Conservation (phyloP, 1,140 invertebrate genomes). For the Telenomus remus region DNA sequence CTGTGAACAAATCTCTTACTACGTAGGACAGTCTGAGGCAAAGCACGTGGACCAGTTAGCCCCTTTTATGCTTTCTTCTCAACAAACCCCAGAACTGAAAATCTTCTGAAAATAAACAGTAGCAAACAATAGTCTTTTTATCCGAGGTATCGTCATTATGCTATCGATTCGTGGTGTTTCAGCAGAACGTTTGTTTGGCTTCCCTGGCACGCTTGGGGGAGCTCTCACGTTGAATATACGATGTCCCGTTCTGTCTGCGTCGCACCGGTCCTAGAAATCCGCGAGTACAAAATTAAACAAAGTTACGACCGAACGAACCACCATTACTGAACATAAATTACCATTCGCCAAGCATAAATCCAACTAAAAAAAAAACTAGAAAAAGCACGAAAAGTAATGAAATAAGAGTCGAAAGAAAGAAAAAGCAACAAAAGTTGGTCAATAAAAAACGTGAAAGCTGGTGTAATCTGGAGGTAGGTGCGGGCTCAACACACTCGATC, state of each 20-base stretch:
- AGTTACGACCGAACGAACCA: constrained; percentile 1
- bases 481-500: constrained; percentile 20
- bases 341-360: neutral
- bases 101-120: too few relatives aligned
- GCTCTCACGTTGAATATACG: constrained; percentile 67
- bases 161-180: constrained; percentile 72
- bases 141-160: constrained; percentile 48
- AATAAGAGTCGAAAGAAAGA: neutral
- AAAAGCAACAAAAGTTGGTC: neutral
- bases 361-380: neutral
- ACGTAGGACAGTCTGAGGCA: too few relatives aligned
- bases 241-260: constrained; percentile 64
- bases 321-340: constrained; percentile 15
- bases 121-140: constrained; percentile 12
- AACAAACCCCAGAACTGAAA: too few relatives aligned
- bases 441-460: neutral
- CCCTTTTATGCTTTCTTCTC: too few relatives aligned
- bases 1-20: too few relatives aligned
- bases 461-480: neutral
- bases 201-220: constrained; percentile 69
- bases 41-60: too few relatives aligned
- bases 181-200: constrained; percentile 73
- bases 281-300: constrained; percentile 47
- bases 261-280: constrained; percentile 62
- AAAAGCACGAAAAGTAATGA: neutral